Percentiles rank a stretch among this genome's conserved stretches.
Conservation (phyloP, 2,113 vertebrate genomes). For the Leptobrachium leishanense region DNA sequence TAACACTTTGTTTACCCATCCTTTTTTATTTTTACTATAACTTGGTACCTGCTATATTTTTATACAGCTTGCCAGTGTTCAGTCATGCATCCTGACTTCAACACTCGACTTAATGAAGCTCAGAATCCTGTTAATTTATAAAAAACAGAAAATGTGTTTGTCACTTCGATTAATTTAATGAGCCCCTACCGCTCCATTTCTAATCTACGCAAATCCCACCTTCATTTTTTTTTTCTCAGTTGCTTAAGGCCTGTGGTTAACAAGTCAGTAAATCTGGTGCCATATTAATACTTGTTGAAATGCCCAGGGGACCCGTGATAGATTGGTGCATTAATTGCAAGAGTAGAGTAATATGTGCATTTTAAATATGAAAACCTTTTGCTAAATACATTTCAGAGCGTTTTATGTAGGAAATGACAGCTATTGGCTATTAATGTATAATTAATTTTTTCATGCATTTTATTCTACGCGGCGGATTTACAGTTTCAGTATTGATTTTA, state of each 20-base stretch:
- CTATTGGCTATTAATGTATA: neutral
- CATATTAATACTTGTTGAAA: conserved; percentile 39
- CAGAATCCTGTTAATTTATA: too few species aligned
- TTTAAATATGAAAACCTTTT: conserved; percentile 11
- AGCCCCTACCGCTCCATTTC: neutral
- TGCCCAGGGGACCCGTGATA: conserved; percentile 5
- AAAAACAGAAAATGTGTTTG: neutral
- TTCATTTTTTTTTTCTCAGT: neutral
- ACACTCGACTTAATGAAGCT: neutral
- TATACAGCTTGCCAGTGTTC: too few species aligned
- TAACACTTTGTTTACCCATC: too few species aligned
- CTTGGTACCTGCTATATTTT: too few species aligned
- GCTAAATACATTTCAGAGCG: neutral
- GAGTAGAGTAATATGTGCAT: neutral
- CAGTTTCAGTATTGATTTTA: too few species aligned
- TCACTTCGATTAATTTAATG: neutral
- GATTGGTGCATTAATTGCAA: conserved; percentile 9
- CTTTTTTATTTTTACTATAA: too few species aligned
- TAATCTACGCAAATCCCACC: neutral
- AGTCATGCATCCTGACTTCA: neutral
- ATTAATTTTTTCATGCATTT: neutral
- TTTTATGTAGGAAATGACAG: neutral
- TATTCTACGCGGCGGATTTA: too few species aligned
- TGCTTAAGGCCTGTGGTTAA: conserved; percentile 11
- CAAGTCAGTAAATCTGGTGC: conserved; percentile 29